Percentiles rank a stretch among this genome's conserved stretches.
These are phyloP conservation scores for Sebastes cheni DNA, from an alignment of 2,797 vertebrate species.

Conservation along the genomic window DNA sequence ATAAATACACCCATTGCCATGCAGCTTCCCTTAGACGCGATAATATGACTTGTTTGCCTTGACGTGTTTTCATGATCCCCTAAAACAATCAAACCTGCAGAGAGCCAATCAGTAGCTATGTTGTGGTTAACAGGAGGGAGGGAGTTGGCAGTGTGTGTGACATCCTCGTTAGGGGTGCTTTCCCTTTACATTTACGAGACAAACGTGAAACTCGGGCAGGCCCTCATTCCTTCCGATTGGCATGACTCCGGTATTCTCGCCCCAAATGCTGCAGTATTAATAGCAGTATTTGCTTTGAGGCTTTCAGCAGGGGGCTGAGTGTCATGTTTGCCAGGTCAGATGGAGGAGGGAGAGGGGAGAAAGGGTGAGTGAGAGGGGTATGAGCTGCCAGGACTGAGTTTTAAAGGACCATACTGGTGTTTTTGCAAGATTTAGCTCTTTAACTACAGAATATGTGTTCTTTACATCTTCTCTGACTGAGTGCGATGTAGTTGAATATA, in stretches of 20 bases:
- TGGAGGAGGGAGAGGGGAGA: constrained; percentile 1
- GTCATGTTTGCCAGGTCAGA: constrained; percentile 66
- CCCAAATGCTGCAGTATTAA: constrained; percentile 73
- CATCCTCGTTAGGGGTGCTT: constrained; percentile 15
- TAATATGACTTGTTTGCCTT: constrained; percentile 18
- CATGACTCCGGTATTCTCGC: constrained; percentile 56
- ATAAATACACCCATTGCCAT: constrained; percentile 58
- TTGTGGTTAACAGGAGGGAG: too few species aligned
- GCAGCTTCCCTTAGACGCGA: not conserved
- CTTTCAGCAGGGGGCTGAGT: constrained; percentile 65
- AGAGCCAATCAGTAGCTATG: rapidly evolving
- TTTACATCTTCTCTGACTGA: not conserved
- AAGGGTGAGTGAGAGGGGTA: not conserved
- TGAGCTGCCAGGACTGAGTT: not conserved
- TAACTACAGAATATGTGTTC: not conserved
- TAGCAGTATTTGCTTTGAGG: constrained; percentile 79
- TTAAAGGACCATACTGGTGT: not conserved
- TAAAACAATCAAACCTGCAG: not conserved
- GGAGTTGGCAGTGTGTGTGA: not conserved
- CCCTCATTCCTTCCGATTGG: constrained; percentile 23
- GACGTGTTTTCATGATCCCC: not conserved
- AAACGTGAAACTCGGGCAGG: constrained; percentile 22
- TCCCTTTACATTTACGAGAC: constrained; percentile 28
- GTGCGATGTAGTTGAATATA: not conserved
- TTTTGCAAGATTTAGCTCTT: not conserved